Evolutionary conservation across 2,113 vertebrate genomes (phyloP).

Genomic region (Ceyx melanurus): DNA sequence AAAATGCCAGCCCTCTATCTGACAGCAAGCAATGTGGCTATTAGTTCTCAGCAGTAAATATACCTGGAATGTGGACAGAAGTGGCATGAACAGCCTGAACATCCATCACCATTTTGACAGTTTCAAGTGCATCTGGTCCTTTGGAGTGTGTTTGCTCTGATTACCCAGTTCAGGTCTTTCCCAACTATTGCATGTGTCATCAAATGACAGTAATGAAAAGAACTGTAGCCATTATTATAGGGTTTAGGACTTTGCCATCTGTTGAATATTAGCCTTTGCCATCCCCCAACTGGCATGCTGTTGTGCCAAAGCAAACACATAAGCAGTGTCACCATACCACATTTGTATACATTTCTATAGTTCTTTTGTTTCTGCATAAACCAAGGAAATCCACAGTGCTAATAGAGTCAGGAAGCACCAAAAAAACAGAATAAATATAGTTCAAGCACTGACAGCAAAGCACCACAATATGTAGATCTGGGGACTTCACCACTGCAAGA

Average conservation of each 20-base stretch:
- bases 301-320: slow-evolving; percentile 37
- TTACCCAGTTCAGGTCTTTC: slow-evolving; percentile 71
- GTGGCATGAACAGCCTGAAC: slow-evolving; percentile 60
- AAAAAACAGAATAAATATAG: not conserved
- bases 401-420: not conserved
- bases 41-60: slow-evolving; percentile 59
- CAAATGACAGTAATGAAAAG: slow-evolving; percentile 74
- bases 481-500: not conserved
- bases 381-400: not conserved
- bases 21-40: slow-evolving; percentile 37
- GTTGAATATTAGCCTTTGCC: slow-evolving; percentile 79
- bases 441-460: not conserved
- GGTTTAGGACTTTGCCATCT: slow-evolving; percentile 75
- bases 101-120: slow-evolving; percentile 64
- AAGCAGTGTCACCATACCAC: not conserved
- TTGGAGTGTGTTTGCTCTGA: slow-evolving; percentile 67
- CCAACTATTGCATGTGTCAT: slow-evolving; percentile 61
- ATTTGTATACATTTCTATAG: not conserved
- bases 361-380: not conserved
- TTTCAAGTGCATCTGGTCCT: slow-evolving; percentile 70
- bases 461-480: not conserved
- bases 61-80: slow-evolving; percentile 64
- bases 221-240: slow-evolving; percentile 72
- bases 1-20: slow-evolving; percentile 8
- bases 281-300: slow-evolving; percentile 59